Base-by-base conservation (phyloP, 2,888 invertebrate species). In the Pomacea canaliculata region DNA sequence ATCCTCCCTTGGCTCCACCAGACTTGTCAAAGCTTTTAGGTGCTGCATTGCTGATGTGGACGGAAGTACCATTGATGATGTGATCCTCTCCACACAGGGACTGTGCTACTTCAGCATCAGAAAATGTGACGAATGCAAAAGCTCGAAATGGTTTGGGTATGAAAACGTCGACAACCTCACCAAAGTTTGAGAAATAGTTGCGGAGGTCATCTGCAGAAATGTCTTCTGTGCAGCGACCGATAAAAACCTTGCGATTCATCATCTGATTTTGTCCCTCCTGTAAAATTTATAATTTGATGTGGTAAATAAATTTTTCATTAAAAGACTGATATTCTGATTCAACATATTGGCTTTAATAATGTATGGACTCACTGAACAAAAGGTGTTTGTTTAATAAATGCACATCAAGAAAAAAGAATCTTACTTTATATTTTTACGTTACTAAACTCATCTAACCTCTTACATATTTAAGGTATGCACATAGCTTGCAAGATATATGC, bases 81-180 rank as follows among this genome's bases (percentile, higher is more conserved):
- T 97, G 96, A 91, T 97, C 97, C 92, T 97, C 96, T 73, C 96
- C 97, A 91, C 96, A 96, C 63, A 97, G 92, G 83, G 94, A 94
- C 91, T 96, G 96, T 68, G 97, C 97, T 73, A 97, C 95, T 91
- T 96, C 96, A 46, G 97, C 95, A 90, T 97, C 96, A 87, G 96
- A 92, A 92, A 98, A 97, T 72, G 97, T 97, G 72, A 98, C 97
- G 93, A 98, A 98, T n/a, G 91, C 90, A 83, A 91, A 92, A 27
- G 91, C 91, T 66, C 92, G 86, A 92, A 97, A 97, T 77, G 97
- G 97, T 90, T 96, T 95, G 51, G 97, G 97, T 83, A 98, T 97
- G 93, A 97, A 98, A 73, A 97, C 97, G 93, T 98, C 97, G 69
- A 97, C 96, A 71, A 97, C 97, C 92, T 97, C 96, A 83, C 97